A percentile compares a stretch with the other conserved stretches of the same genome.
Conservation (phyloP, 2,888 invertebrate genomes). For the Anthoptus insignis region DNA sequence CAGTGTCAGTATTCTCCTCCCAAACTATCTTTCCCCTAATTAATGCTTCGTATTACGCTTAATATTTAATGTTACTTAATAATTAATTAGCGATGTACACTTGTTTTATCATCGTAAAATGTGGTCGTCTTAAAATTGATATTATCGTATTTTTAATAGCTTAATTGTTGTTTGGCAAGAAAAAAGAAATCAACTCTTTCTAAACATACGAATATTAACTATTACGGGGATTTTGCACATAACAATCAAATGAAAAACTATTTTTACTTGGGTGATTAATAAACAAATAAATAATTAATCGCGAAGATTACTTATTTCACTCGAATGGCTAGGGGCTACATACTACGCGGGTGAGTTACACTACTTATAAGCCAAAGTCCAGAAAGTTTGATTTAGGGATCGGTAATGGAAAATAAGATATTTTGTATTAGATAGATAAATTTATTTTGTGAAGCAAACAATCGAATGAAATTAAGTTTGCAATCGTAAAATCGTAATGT, state of each 20-base stretch:
- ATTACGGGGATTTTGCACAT: background rate
- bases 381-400: slow-evolving; percentile 63
- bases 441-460: slow-evolving; percentile 48
- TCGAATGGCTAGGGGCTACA: slow-evolving; percentile 4
- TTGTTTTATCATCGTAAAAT: slow-evolving; percentile 1
- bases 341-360: slow-evolving; percentile 45
- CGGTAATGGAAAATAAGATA: slow-evolving; percentile 54
- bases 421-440: slow-evolving; percentile 71
- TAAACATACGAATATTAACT: too few species aligned
- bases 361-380: slow-evolving; percentile 65
- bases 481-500: background rate
- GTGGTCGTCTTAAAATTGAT: background rate
- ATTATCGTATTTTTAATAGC: background rate
- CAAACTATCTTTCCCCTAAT: background rate
- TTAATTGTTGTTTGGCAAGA: background rate
- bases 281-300: background rate
- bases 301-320: background rate
- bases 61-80: background rate
- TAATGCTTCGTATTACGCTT: too few species aligned
- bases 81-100: background rate
- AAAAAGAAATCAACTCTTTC: too few species aligned
- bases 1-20: background rate
- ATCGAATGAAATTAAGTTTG: background rate
- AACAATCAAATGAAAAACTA: background rate
- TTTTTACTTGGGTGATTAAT: background rate